Base-by-base conservation (phyloP, 2,888 invertebrate genomes). In the Xanthorhoe spadicearia region DNA sequence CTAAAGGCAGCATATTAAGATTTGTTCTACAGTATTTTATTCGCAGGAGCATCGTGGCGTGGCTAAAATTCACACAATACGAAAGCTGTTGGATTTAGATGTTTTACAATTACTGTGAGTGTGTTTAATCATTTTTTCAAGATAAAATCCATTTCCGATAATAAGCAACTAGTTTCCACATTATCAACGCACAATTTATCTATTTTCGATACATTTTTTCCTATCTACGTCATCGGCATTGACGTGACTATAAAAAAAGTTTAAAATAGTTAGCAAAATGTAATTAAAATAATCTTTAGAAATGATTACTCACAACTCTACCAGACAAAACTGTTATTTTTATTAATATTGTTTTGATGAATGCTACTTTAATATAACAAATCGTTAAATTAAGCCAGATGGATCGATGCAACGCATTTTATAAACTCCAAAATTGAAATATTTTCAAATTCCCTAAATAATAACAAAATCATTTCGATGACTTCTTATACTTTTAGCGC, bases 171-270 rank as follows among this genome's bases (percentile, higher is more conserved):
- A 71, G 73, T 69, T 72, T 72, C 72, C 67, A 66, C 74, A 75
- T 77, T 72, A 74, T 69, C 66, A 64, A 78, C 79, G 78, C 74
- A 80, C 77, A 78, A 70, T 76, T 76, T 72, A 72, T 75, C 80
- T 81, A 82, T 77, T 77, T 62, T 79, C 76, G 70, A 75, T 79
- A 77, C 66, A 74, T 78, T 81, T 75, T 76, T 78, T 79, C 76
- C 80, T 82, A 82, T 77, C 82, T 82, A 82, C 60, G 68, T 71
- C 65, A 69, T 70, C 66, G 28, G 28, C 28, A 28, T 28, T 58
- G 55, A 55, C n/a, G 58, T 66, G 67, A 60, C 67, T 59, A 66
- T 63, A 61, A 56, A 56, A 61, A 59, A 50, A 38, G 15, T 23
- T 13, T 3, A 28, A 46, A 15, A n/a, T 43, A 23, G 9, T 18